These are phyloP conservation scores for Cantharis lateralis DNA, from an alignment of 2,888 invertebrate genomes.

Conservation along the genomic window DNA sequence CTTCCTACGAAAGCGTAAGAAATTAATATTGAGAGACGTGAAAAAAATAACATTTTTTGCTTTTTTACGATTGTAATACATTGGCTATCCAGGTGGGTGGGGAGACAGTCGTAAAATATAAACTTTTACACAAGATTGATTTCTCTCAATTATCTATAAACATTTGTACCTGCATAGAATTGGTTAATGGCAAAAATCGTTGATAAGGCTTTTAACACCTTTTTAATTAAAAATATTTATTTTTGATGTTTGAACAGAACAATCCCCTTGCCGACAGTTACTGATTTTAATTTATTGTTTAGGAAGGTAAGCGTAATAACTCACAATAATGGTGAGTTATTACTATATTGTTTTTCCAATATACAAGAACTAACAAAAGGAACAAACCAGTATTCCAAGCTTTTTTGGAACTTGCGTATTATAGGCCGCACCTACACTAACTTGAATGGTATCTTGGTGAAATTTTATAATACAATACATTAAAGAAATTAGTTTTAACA, in stretches of 20 bases:
- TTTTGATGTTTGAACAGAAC: not conserved
- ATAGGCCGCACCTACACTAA: too few relatives aligned
- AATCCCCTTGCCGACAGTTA: not conserved
- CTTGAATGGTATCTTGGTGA: too few relatives aligned
- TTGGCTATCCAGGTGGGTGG: too few relatives aligned
- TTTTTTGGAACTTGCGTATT: not conserved
- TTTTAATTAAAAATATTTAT: not conserved
- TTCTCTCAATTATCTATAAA: not conserved
- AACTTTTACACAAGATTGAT: not conserved
- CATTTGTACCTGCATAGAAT: not conserved
- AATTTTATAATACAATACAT: too few relatives aligned
- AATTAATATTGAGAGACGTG: too few relatives aligned
- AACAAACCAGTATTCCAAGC: not conserved
- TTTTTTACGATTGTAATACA: too few relatives aligned
- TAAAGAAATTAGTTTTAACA: not conserved
- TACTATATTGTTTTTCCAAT: not conserved
- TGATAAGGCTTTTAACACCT: not conserved
- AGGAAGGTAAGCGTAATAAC: not conserved
- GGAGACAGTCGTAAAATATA: too few relatives aligned
- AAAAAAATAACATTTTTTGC: too few relatives aligned
- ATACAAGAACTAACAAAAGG: not conserved
- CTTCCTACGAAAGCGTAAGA: too few relatives aligned
- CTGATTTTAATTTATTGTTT: not conserved
- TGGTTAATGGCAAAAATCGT: not conserved
- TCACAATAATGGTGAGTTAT: not conserved